Conservation (phyloP, 1,140 invertebrate genomes). For the Oreohelix idahoensis region DNA sequence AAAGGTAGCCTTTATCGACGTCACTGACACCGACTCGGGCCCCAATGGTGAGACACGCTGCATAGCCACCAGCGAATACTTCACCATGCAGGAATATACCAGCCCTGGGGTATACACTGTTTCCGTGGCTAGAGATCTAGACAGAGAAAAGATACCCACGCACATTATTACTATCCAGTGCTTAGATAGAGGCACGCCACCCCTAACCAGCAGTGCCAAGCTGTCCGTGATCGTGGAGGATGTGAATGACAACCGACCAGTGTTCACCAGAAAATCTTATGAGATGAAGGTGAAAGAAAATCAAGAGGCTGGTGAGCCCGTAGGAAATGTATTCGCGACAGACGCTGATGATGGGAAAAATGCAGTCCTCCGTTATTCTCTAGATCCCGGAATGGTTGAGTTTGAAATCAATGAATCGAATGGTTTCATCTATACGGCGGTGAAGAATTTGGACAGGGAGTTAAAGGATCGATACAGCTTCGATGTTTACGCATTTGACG, state of each 20-base stretch:
- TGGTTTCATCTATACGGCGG: conserved; percentile 62
- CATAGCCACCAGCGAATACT: conserved; percentile 36
- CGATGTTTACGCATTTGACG: conserved; percentile 84
- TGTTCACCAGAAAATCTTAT: conserved; percentile 47
- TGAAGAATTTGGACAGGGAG: conserved; percentile 82
- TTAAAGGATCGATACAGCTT: conserved; percentile 81
- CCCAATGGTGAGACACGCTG: conserved; percentile 54
- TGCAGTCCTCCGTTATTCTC: conserved; percentile 44
- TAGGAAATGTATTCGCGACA: conserved; percentile 45
- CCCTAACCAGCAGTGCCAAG: conserved; percentile 27
- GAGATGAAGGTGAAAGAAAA: conserved; percentile 43
- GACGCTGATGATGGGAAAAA: conserved; percentile 75
- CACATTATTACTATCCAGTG: conserved; percentile 50
- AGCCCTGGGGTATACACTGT: conserved; percentile 50
- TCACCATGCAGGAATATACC: conserved; percentile 38
- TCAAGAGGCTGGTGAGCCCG: conserved; percentile 31
- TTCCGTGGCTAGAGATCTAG: conserved; percentile 40
- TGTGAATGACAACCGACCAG: conserved; percentile 54
- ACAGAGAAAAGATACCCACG: conserved; percentile 43
- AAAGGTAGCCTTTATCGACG: conserved; percentile 49
- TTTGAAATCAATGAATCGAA: conserved; percentile 75
- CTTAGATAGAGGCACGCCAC: conserved; percentile 46
- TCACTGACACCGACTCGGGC: conserved; percentile 50
- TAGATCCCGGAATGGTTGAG: conserved; percentile 51
- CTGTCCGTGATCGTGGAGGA: conserved; percentile 49